phyloP scores from a whole-genome alignment of 2,113 vertebrate genomes.

The Phalacrocorax aristotelis region DNA sequence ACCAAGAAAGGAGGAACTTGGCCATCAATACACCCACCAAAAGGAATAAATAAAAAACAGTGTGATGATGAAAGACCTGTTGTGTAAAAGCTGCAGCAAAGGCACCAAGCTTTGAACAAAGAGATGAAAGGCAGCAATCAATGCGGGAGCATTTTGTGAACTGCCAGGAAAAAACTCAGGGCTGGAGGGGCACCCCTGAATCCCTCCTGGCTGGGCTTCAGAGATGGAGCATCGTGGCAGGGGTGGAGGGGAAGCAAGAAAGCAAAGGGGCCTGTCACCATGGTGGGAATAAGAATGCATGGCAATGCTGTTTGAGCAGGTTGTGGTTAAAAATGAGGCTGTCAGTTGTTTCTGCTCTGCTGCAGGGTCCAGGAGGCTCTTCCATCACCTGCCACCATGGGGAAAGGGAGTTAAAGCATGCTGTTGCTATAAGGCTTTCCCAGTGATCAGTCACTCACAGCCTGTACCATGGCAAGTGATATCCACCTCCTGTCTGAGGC shows the following conservation, averaged over 20 bases:
- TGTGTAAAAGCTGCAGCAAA: not conserved
- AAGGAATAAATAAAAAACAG: slow-evolving; percentile 21
- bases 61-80: slow-evolving; percentile 33
- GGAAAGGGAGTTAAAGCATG: not conserved
- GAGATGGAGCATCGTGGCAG: rapidly evolving
- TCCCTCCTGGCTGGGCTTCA: not conserved
- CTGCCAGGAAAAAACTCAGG: not conserved
- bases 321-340: not conserved
- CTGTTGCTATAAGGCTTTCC: not conserved
- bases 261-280: not conserved
- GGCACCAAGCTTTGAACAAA: not conserved
- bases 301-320: not conserved
- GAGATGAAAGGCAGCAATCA: slow-evolving; percentile 36
- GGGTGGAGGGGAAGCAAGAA: not conserved
- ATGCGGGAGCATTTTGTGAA: not conserved
- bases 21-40: not conserved
- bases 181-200: not conserved
- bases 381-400: not conserved
- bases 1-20: slow-evolving; percentile 10
- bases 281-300: not conserved
- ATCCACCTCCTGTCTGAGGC: not conserved
- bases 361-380: not conserved
- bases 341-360: not conserved
- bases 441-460: not conserved
- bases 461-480: rapidly evolving